A percentile compares a stretch with the other conserved stretches of the same genome.
phyloP scores from a whole-genome alignment of 2,888 invertebrate genomes.

The Yponomeuta cagnagella region DNA sequence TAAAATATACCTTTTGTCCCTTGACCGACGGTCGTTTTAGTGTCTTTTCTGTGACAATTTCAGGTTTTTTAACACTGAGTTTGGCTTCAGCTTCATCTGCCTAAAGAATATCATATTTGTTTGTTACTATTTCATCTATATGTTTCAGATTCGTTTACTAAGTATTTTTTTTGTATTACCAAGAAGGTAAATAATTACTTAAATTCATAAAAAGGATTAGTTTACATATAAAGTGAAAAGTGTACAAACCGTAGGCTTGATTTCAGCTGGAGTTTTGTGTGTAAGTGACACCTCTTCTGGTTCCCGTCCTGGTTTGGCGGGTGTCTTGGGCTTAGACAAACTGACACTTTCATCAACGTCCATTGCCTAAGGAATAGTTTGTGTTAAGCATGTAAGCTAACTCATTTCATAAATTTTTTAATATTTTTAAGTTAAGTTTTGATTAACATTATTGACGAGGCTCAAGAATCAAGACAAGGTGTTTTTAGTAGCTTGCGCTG shows the following conservation, averaged over 20 bases:
- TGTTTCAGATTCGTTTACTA: too few relatives aligned
- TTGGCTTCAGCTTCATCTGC: constrained; percentile 65
- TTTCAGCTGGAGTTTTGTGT: constrained; percentile 69
- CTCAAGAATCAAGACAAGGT: too few relatives aligned
- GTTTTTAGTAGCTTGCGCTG: too few relatives aligned
- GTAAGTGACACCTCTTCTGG: constrained; percentile 67
- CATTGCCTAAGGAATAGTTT: constrained; percentile 51
- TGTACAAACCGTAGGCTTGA: constrained; percentile 63
- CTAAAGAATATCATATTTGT: constrained; percentile 31
- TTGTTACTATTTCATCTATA: constrained; percentile 1
- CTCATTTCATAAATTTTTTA: not conserved
- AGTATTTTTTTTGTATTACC: too few relatives aligned
- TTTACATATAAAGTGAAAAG: not conserved
- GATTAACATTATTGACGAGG: not conserved
- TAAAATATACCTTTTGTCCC: constrained; percentile 42
- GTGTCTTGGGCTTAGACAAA: constrained; percentile 55
- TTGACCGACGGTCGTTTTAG: constrained; percentile 60
- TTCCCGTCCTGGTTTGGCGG: constrained; percentile 54
- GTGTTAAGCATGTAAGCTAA: constrained; percentile 1
- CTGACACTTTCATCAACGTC: constrained; percentile 67
- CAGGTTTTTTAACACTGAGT: constrained; percentile 65
- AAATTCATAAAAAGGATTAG: too few relatives aligned
- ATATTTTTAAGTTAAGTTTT: not conserved
- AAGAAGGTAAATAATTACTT: too few relatives aligned
- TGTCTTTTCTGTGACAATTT: constrained; percentile 64